Evolutionary conservation across 1,140 invertebrate species (phyloP).

Genomic region (Penaeus japonicus): DNA sequence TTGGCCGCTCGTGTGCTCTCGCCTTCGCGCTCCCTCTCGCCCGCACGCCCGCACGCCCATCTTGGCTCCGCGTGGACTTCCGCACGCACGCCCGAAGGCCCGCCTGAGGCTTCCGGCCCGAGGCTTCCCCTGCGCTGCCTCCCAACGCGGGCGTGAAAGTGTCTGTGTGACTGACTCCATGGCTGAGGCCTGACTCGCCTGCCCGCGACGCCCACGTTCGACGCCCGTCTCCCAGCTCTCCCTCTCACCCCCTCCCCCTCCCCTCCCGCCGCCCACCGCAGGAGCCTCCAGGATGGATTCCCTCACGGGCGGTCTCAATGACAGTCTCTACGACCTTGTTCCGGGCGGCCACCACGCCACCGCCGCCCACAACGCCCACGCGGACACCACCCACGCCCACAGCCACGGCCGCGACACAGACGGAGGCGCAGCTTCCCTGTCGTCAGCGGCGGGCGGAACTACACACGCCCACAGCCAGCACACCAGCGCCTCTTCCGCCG

Average conservation of each 20-base stretch:
- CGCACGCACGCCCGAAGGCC: neutral
- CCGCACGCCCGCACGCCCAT: neutral
- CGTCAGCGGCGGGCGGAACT: neutral
- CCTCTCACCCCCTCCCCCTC: neutral
- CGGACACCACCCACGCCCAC: slow-evolving; percentile 46
- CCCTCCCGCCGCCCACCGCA: neutral
- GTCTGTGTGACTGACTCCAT: too few species aligned
- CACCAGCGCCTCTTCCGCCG: slow-evolving; percentile 26
- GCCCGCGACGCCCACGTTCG: neutral
- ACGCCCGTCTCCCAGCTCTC: neutral
- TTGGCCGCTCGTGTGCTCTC: neutral
- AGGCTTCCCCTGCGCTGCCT: neutral
- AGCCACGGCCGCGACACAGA: slow-evolving; percentile 30
- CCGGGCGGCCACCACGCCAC: slow-evolving; percentile 15
- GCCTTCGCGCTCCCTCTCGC: neutral
- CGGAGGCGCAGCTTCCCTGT: neutral
- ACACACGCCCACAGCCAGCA: slow-evolving; percentile 44
- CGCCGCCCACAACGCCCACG: slow-evolving; percentile 20
- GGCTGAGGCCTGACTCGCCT: too few species aligned
- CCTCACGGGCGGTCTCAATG: slow-evolving; percentile 38
- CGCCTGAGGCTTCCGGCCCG: neutral
- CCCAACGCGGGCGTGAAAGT: too few species aligned
- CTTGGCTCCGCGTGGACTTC: neutral
- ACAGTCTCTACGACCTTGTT: slow-evolving; percentile 41
- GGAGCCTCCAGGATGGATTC: slow-evolving; percentile 37